These are phyloP conservation scores for Platichthys stellatus DNA, from an alignment of 2,113 vertebrate genomes.

Conservation along the genomic window DNA sequence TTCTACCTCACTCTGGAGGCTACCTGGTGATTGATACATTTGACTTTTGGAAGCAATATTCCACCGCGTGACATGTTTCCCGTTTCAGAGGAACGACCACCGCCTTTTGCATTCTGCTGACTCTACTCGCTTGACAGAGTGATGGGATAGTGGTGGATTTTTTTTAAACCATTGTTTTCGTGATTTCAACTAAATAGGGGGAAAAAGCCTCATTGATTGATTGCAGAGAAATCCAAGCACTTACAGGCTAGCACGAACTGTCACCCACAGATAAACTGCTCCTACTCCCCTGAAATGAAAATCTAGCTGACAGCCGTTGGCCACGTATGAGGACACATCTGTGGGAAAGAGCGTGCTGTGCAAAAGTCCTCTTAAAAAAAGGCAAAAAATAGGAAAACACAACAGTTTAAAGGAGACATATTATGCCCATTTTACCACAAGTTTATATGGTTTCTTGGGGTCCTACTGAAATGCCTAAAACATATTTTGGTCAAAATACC, in stretches of 20 bases:
- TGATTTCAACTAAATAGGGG: conserved; percentile 51
- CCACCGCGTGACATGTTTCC: not conserved
- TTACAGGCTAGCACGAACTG: conserved; percentile 44
- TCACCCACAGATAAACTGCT: conserved; percentile 55
- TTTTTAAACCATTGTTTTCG: conserved; percentile 39
- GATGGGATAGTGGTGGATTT: not conserved
- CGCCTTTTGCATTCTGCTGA: conserved; percentile 33
- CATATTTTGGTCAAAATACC: too few relatives aligned
- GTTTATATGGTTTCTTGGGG: too few relatives aligned
- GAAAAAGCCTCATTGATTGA: conserved; percentile 55
- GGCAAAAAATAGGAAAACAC: conserved; percentile 3
- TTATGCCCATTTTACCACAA: too few relatives aligned
- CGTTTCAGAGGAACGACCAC: not conserved
- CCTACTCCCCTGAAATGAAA: conserved; percentile 44
- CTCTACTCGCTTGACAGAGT: conserved; percentile 11
- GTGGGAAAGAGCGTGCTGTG: not conserved
- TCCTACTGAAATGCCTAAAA: too few relatives aligned
- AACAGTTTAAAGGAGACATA: too few relatives aligned
- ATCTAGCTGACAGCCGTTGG: conserved; percentile 26
- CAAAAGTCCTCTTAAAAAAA: conserved; percentile 5
- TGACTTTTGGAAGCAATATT: conserved; percentile 4
- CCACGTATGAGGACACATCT: conserved; percentile 4
- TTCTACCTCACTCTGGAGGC: not conserved
- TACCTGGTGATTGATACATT: conserved; percentile 8
- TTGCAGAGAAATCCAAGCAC: conserved; percentile 38